phyloP scores from a whole-genome alignment of 2,888 invertebrate genomes.

The Acronicta alni region DNA sequence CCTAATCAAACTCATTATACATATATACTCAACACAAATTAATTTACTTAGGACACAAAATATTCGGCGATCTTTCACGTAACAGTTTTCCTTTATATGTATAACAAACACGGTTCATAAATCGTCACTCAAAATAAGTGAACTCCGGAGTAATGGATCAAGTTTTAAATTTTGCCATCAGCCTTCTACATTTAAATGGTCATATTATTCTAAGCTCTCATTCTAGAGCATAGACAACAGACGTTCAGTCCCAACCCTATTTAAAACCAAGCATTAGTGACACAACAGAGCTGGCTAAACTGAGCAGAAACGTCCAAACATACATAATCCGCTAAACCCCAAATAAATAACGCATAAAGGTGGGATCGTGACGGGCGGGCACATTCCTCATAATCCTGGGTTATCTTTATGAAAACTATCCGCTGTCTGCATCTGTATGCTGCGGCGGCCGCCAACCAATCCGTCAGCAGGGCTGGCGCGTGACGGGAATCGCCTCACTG shows the following conservation, averaged over 20 bases:
- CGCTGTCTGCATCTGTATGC: conserved; percentile 73
- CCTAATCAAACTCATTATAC: too few species aligned
- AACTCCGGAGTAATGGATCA: too few species aligned
- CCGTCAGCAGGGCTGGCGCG: conserved; percentile 75
- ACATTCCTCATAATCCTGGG: conserved; percentile 78
- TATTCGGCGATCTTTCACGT: too few species aligned
- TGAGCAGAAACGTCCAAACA: conserved; percentile 49
- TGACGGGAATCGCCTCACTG: conserved; percentile 65
- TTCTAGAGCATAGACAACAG: neutral
- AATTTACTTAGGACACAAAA: too few species aligned
- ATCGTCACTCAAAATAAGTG: too few species aligned
- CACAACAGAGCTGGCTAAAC: conserved; percentile 42
- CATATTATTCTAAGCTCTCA: neutral
- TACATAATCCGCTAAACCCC: conserved; percentile 57
- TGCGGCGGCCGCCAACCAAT: conserved; percentile 67
- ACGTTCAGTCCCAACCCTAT: conserved; percentile 22
- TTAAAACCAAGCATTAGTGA: conserved; percentile 35
- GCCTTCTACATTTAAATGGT: neutral
- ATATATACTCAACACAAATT: too few species aligned
- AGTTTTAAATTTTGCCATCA: too few species aligned
- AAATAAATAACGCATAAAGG: conserved; percentile 62
- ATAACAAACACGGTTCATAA: too few species aligned
- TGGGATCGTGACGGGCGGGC: conserved; percentile 55
- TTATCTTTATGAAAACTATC: conserved; percentile 81
- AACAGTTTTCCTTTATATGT: too few species aligned